Percentiles rank a stretch among this genome's conserved stretches.
Evolutionary conservation across 2,113 vertebrate genomes (phyloP).

Genomic region (Epinephelus fuscoguttatus): DNA sequence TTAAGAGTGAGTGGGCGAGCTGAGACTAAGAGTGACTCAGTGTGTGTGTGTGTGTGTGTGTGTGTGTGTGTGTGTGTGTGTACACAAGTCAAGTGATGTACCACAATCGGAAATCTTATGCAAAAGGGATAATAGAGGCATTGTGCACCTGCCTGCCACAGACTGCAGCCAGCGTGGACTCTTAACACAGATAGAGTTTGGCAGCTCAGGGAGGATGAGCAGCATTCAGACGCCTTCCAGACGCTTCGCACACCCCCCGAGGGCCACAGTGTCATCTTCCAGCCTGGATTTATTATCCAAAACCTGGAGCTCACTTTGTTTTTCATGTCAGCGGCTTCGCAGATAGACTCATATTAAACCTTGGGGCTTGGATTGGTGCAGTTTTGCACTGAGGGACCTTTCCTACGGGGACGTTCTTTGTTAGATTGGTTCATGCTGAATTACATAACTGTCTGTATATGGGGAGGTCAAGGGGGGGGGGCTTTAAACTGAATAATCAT

Average conservation of each 20-base stretch:
- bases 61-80: constrained; percentile 24
- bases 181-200: constrained; percentile 74
- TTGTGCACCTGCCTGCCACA: constrained; percentile 77
- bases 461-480: constrained; percentile 27
- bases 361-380: constrained; percentile 5
- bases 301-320: constrained; percentile 32
- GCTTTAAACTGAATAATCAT: neutral
- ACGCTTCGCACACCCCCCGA: constrained; percentile 26
- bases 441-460: constrained; percentile 61
- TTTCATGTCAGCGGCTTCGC: constrained; percentile 28
- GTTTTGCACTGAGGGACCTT: constrained; percentile 5
- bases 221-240: constrained; percentile 66
- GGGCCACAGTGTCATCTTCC: constrained; percentile 61
- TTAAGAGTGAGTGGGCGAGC: neutral
- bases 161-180: constrained; percentile 60
- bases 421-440: constrained; percentile 23
- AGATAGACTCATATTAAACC: constrained; percentile 22
- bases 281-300: constrained; percentile 50
- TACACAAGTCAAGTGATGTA: constrained; percentile 68
- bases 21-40: constrained; percentile 14
- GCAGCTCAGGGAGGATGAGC: constrained; percentile 69
- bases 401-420: constrained; percentile 7
- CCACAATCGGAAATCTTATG: constrained; percentile 70
- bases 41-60: constrained; percentile 18
- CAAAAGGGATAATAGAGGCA: constrained; percentile 70